These are phyloP conservation scores for Ips nitidus DNA, from an alignment of 1,140 invertebrate genomes.

Conservation along the genomic window DNA sequence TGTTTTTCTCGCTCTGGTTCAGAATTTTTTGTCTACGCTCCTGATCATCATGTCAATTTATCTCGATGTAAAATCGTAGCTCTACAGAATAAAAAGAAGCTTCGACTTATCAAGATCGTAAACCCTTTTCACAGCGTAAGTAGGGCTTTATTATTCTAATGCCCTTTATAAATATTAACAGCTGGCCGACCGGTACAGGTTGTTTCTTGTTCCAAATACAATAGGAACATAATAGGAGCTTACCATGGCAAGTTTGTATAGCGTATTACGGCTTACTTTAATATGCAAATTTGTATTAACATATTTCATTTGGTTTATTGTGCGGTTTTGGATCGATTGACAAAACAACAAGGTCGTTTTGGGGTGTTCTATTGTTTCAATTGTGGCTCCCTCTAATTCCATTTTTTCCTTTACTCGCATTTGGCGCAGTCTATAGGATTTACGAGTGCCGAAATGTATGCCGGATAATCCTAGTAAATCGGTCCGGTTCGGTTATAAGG, in stretches of 20 bases:
- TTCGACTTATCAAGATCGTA: slow-evolving; percentile 30
- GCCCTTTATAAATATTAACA: slow-evolving; percentile 34
- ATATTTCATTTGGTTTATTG: background rate
- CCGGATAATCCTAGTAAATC: slow-evolving; percentile 13
- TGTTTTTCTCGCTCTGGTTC: background rate
- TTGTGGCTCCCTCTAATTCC: no score
- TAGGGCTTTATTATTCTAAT: slow-evolving; percentile 30
- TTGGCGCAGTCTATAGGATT: background rate
- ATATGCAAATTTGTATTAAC: slow-evolving; percentile 19
- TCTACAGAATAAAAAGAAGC: slow-evolving; percentile 12
- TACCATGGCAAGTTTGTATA: slow-evolving; percentile 21
- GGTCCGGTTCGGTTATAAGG: slow-evolving; percentile 14
- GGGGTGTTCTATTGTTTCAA: no score
- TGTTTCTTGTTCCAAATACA: slow-evolving; percentile 11
- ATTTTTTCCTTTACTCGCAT: no score
- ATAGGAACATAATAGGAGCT: slow-evolving; percentile 16
- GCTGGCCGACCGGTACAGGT: slow-evolving; percentile 18
- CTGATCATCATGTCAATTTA: background rate
- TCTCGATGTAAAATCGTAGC: background rate
- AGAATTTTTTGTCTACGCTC: background rate
- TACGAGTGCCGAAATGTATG: slow-evolving; percentile 2
- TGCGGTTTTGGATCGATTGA: background rate
- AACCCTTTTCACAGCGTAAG: slow-evolving; percentile 18
- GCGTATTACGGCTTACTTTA: slow-evolving; percentile 12
- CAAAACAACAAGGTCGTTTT: no score